Percentiles rank a stretch among this genome's conserved stretches.
These are phyloP conservation scores for Drosophila melanogaster DNA, from an alignment of 1,140 invertebrate genomes.

Conservation along the genomic window DNA sequence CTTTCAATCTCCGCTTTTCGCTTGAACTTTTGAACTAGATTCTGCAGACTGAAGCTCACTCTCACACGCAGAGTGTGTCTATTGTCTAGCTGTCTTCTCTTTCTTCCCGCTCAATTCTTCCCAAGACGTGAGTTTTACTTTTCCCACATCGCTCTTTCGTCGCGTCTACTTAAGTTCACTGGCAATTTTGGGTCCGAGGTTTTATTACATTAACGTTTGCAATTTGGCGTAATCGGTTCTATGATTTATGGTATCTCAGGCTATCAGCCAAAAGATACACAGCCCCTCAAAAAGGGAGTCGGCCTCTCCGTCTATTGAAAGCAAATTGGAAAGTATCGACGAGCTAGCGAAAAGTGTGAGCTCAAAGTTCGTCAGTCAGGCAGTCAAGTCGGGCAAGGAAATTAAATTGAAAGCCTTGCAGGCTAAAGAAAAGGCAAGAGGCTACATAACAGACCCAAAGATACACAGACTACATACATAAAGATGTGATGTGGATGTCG, in stretches of 20 bases:
- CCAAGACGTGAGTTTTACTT: conserved; percentile 53
- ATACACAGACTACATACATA: too few relatives aligned
- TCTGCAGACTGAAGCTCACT: conserved; percentile 38
- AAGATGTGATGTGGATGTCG: conserved; percentile 25
- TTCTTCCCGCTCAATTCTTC: conserved; percentile 33
- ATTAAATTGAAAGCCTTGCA: conserved; percentile 76
- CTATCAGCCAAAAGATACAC: conserved; percentile 47
- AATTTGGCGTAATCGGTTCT: conserved; percentile 48
- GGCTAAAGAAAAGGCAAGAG: conserved; percentile 19
- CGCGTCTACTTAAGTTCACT: neutral
- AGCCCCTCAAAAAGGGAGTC: conserved; percentile 3
- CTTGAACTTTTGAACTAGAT: conserved; percentile 83
- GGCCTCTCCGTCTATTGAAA: conserved; percentile 20
- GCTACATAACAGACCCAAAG: neutral
- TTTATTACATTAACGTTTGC: conserved; percentile 63
- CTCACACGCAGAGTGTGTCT: conserved; percentile 24
- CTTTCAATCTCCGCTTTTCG: conserved; percentile 46
- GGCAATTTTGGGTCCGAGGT: conserved; percentile 40
- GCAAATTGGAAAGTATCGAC: conserved; percentile 48
- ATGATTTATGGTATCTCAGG: conserved; percentile 50
- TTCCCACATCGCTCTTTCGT: conserved; percentile 31
- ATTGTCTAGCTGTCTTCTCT: conserved; percentile 35
- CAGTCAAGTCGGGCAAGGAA: conserved; percentile 41
- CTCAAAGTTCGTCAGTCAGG: conserved; percentile 62
- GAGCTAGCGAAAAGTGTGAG: conserved; percentile 52